Percentiles rank a stretch among this genome's conserved stretches.
Conservation (phyloP, 2,888 invertebrate genomes). For the Notodonta dromedarius region DNA sequence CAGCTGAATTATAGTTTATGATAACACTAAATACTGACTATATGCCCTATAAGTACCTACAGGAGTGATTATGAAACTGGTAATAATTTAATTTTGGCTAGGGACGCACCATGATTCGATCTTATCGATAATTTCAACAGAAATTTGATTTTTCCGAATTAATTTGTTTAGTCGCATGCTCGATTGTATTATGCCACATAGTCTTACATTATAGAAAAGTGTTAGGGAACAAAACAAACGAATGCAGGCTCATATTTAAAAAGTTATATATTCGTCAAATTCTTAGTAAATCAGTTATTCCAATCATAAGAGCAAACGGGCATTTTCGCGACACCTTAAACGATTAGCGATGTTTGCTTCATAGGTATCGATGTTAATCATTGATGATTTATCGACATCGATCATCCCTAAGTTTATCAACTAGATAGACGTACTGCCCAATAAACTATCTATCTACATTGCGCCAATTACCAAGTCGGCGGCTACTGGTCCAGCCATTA, state of each 20-base stretch:
- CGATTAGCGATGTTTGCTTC: not conserved
- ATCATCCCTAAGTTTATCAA: constrained; percentile 30
- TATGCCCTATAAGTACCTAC: constrained; percentile 13
- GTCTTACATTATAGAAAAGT: no score
- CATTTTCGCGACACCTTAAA: no score
- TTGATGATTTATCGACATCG: not conserved
- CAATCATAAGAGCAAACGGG: no score
- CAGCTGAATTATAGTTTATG: constrained; percentile 30
- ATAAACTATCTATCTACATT: constrained; percentile 43
- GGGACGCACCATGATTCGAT: not conserved
- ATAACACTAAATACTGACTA: constrained; percentile 23
- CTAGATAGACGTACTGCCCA: constrained; percentile 23
- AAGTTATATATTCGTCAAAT: no score
- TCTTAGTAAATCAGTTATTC: no score
- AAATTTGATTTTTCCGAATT: no score
- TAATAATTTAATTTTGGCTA: constrained; percentile 38
- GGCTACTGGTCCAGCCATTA: constrained; percentile 27
- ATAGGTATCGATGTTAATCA: not conserved
- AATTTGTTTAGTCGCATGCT: no score
- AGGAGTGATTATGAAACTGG: constrained; percentile 36
- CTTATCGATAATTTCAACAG: not conserved
- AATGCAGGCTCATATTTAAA: no score
- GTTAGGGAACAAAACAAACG: no score
- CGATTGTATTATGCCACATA: no score
- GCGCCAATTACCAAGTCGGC: constrained; percentile 38